Percentiles rank a stretch among this genome's conserved stretches.
These are phyloP conservation scores for Amphipyra tragopoginis DNA, from an alignment of 2,888 invertebrate species.

Conservation along the genomic window DNA sequence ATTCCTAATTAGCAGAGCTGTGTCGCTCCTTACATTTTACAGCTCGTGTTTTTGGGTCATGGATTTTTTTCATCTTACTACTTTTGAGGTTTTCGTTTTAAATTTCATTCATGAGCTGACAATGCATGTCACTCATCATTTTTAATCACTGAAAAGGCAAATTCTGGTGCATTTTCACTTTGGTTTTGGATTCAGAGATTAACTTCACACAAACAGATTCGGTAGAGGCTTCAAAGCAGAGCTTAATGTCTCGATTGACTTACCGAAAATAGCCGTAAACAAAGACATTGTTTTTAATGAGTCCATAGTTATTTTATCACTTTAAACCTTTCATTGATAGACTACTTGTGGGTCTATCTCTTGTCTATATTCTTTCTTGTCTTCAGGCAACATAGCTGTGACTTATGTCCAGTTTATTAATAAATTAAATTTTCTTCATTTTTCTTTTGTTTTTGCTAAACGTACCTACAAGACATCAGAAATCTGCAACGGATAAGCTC, in stretches of 20 bases:
- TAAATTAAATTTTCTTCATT: neutral
- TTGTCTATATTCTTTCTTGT: too few species aligned
- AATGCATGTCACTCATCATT: constrained; percentile 24
- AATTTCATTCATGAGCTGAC: constrained; percentile 29
- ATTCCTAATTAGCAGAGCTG: constrained; percentile 50
- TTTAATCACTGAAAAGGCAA: constrained; percentile 12
- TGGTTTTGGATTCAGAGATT: neutral
- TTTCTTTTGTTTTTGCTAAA: constrained; percentile 13
- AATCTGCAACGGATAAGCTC: constrained; percentile 21
- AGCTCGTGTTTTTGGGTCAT: constrained; percentile 39
- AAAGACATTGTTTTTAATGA: too few species aligned
- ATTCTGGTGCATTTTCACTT: neutral
- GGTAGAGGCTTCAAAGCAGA: neutral
- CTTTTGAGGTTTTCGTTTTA: constrained; percentile 28
- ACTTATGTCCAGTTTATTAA: neutral
- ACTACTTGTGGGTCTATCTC: too few species aligned
- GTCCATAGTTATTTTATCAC: too few species aligned
- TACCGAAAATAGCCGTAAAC: too few species aligned
- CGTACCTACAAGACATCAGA: constrained; percentile 20
- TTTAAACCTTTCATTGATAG: too few species aligned
- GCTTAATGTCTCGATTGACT: neutral
- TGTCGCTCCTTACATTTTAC: constrained; percentile 29
- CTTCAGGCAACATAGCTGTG: neutral
- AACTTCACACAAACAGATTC: too few species aligned
- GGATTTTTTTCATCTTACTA: constrained; percentile 23